Evolutionary conservation across 64 coral and sea anemone species (phyloP).

Genomic region (Actinia tenebrosa): DNA sequence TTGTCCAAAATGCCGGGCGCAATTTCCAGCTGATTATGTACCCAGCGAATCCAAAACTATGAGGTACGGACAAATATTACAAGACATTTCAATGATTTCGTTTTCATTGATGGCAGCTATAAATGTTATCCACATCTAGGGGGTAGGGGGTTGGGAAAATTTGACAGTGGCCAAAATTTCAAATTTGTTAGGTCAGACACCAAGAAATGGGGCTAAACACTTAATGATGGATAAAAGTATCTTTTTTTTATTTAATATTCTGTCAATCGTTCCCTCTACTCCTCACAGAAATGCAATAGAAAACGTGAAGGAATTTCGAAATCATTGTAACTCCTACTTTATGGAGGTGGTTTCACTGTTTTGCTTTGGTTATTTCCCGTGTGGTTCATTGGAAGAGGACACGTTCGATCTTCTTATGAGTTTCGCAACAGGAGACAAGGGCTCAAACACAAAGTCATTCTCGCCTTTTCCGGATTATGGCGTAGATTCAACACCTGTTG

Average conservation of each 20-base stretch:
- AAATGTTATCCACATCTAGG: no score
- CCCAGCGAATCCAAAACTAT: background rate
- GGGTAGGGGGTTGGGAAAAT: no score
- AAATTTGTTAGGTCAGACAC: no score
- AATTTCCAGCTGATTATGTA: slow-evolving; percentile 36
- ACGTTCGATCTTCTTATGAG: slow-evolving; percentile 29
- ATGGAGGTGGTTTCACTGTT: slow-evolving; percentile 78
- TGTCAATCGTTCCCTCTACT: background rate
- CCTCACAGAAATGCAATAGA: background rate
- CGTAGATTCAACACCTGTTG: slow-evolving; percentile 60
- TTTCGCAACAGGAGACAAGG: slow-evolving; percentile 17
- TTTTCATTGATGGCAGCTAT: no score
- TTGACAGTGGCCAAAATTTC: no score
- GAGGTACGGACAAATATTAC: background rate
- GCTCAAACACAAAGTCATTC: slow-evolving; percentile 38
- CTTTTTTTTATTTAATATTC: no score
- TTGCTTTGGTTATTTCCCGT: slow-evolving; percentile 55
- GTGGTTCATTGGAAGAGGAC: slow-evolving; percentile 21
- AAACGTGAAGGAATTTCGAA: slow-evolving; percentile 24
- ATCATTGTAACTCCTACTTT: slow-evolving; percentile 63
- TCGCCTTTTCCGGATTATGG: slow-evolving; percentile 62
- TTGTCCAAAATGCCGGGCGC: slow-evolving; percentile 34
- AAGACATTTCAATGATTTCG: no score
- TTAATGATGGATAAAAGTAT: no score
- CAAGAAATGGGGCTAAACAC: no score